These are phyloP conservation scores for Labrus mixtus DNA, from an alignment of 2,113 vertebrate species.

Conservation along the genomic window DNA sequence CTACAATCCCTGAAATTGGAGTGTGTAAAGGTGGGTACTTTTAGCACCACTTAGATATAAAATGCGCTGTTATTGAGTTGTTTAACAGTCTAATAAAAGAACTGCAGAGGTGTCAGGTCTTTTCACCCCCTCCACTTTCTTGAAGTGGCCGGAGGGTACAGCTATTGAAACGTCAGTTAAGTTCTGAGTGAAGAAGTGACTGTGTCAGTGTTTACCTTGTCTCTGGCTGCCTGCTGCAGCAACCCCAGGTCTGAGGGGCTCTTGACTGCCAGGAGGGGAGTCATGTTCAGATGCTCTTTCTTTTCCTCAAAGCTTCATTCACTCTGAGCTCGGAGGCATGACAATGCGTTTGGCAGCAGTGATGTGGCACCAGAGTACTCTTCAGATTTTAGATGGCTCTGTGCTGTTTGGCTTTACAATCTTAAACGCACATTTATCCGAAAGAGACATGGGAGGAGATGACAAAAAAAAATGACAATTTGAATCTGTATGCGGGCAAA, in stretches of 20 bases:
- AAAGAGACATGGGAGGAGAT: constrained; percentile 6
- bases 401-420: neutral
- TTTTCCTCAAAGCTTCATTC: constrained; percentile 52
- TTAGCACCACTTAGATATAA: neutral
- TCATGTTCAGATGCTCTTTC: constrained; percentile 62
- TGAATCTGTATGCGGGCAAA: constrained; percentile 18
- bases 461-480: constrained; percentile 8
- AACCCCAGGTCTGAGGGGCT: constrained; percentile 45
- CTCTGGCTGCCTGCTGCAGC: constrained; percentile 42
- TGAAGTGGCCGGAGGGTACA: constrained; percentile 32
- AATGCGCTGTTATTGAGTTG: neutral
- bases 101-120: neutral
- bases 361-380: constrained; percentile 43
- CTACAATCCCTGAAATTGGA: constrained; percentile 75
- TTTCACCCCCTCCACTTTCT: neutral
- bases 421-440: constrained; percentile 21
- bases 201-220: constrained; percentile 54
- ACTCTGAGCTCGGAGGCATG: constrained; percentile 36
- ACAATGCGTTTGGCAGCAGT: constrained; percentile 57
- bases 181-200: constrained; percentile 47
- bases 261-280: constrained; percentile 68
- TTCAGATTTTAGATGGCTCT: constrained; percentile 10
- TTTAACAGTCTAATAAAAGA: neutral
- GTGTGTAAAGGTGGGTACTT: constrained; percentile 83
- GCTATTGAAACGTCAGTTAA: constrained; percentile 43